These are phyloP conservation scores for Campylomormyrus numenius DNA, from an alignment of 2,113 vertebrate species.

Conservation along the genomic window DNA sequence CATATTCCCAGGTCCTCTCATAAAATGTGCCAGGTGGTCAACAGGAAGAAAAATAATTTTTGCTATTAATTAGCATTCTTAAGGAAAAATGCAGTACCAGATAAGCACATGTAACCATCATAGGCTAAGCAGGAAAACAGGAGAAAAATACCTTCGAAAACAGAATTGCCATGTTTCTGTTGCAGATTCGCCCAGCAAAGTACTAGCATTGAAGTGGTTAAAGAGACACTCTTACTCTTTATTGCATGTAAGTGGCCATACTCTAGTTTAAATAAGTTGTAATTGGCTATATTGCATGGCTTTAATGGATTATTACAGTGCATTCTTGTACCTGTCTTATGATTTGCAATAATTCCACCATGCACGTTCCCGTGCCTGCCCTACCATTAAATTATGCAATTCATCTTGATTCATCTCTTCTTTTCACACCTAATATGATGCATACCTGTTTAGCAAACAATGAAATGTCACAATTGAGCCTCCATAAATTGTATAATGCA, in stretches of 20 bases:
- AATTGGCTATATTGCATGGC: not conserved
- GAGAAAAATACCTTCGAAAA: not conserved
- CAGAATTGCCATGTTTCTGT: not conserved
- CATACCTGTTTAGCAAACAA: not conserved
- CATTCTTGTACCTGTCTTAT: not conserved
- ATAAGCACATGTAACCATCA: not conserved
- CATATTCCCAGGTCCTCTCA: not conserved
- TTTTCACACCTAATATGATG: not conserved
- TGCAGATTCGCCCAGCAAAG: not conserved
- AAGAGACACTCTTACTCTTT: not conserved
- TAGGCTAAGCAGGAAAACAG: not conserved
- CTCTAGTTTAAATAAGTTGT: not conserved
- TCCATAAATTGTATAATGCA: not conserved
- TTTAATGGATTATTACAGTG: not conserved
- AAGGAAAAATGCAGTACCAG: not conserved
- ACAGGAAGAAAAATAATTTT: not conserved
- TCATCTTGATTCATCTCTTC: not conserved
- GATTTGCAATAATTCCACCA: not conserved
- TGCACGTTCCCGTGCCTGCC: not conserved
- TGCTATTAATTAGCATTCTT: not conserved
- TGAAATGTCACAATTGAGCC: not conserved
- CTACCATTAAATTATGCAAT: not conserved
- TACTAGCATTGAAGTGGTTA: not conserved
- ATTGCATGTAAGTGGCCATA: not conserved
- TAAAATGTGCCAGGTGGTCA: not conserved